Evolutionary conservation across 2,888 invertebrate genomes (phyloP).

Genomic region (Apamea sordens): DNA sequence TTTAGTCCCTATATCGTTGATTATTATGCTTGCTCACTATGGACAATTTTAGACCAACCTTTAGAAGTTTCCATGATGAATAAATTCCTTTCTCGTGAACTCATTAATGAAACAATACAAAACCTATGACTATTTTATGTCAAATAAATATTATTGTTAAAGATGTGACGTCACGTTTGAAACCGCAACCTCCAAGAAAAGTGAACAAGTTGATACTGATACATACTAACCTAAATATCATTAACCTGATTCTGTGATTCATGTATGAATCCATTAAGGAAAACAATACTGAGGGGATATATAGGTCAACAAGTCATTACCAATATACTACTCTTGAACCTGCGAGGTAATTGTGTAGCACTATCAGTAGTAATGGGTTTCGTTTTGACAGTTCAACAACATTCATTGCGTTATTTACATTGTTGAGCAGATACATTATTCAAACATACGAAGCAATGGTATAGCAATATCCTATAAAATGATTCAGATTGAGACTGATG

Average conservation of each 20-base stretch:
- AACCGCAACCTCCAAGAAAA: not conserved
- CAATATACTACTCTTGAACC: not conserved
- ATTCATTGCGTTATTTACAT: no score
- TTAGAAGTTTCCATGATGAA: not conserved
- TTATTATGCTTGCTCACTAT: not conserved
- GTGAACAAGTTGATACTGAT: not conserved
- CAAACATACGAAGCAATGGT: no score
- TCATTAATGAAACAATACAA: not conserved
- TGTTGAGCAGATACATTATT: no score
- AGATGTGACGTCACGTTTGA: not conserved
- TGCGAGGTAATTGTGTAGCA: not conserved
- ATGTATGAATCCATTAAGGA: constrained; percentile 6
- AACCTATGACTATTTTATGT: not conserved
- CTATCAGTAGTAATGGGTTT: no score
- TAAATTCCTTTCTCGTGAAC: not conserved
- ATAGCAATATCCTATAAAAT: no score
- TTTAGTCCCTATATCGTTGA: no score
- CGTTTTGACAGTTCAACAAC: no score
- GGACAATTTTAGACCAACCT: not conserved
- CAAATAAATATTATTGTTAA: no score
- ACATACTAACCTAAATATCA: not conserved
- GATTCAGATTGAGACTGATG: no score
- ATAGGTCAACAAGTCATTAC: constrained; percentile 35
- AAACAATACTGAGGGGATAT: constrained; percentile 9
- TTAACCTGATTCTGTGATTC: constrained; percentile 2